Conservation (phyloP, 2,888 invertebrate species). For the Plagiodera versicolora region DNA sequence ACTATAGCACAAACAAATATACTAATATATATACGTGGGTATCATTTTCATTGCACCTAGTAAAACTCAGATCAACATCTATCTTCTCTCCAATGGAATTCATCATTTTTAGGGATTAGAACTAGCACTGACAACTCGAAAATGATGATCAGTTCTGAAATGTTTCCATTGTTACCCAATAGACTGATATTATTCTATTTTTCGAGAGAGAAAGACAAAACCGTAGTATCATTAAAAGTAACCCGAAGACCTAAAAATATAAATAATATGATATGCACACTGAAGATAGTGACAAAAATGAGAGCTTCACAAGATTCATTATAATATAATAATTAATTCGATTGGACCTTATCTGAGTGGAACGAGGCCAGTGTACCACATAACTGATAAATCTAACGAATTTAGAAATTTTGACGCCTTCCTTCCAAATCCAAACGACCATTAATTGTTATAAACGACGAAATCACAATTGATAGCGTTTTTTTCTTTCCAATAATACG, state of each 20-base stretch:
- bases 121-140: no score
- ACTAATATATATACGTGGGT: no score
- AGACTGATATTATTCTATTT: slow-evolving; percentile 1
- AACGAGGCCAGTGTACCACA: slow-evolving; percentile 15
- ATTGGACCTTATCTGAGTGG: slow-evolving; percentile 19
- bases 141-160: no score
- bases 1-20: no score
- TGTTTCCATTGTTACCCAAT: background rate
- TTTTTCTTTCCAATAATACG: slow-evolving; percentile 17
- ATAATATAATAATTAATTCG: slow-evolving; percentile 10
- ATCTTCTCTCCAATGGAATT: no score
- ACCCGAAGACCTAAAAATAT: slow-evolving; percentile 18
- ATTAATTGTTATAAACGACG: slow-evolving; percentile 14
- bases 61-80: no score
- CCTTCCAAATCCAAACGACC: slow-evolving; percentile 15
- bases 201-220: slow-evolving; percentile 7
- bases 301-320: slow-evolving; percentile 14
- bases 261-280: slow-evolving; percentile 15
- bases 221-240: background rate
- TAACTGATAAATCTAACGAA: slow-evolving; percentile 20
- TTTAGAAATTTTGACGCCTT: slow-evolving; percentile 22
- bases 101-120: no score
- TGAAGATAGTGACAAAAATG: slow-evolving; percentile 14
- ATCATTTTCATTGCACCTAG: no score
- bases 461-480: slow-evolving; percentile 11